Percentiles rank a stretch among this genome's conserved stretches.
phyloP scores from a whole-genome alignment of 2,797 vertebrate species.

The Synaphobranchus kaupii region DNA sequence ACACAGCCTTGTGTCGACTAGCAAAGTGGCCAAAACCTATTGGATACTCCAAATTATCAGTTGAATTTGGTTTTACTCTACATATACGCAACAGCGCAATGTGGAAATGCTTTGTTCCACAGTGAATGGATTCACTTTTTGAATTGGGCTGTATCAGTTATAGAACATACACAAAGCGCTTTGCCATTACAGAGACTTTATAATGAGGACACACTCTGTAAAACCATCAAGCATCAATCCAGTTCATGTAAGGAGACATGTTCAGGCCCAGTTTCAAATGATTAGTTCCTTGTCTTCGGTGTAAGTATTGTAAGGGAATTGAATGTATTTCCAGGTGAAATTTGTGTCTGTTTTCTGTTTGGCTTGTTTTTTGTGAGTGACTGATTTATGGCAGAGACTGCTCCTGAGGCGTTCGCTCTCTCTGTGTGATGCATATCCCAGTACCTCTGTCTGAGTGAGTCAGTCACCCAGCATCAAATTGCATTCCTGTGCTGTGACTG shows the following conservation, averaged over 20 bases:
- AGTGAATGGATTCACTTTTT: background rate
- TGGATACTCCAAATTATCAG: background rate
- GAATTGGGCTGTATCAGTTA: background rate
- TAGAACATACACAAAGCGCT: background rate
- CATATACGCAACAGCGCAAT: background rate
- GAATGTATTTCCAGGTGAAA: background rate
- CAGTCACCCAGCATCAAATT: background rate
- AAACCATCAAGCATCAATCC: background rate
- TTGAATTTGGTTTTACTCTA: background rate
- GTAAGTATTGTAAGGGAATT: background rate
- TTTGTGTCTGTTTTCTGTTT: background rate
- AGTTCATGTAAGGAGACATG: background rate
- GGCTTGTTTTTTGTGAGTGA: background rate
- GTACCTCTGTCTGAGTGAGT: background rate
- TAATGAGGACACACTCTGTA: background rate
- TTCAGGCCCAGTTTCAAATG: background rate
- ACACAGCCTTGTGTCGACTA: background rate
- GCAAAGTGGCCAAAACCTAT: background rate
- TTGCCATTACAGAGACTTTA: background rate
- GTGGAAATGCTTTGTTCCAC: background rate
- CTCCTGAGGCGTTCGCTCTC: background rate
- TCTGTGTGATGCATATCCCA: background rate
- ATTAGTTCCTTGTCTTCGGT: background rate
- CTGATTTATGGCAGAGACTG: background rate
- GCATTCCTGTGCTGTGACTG: conserved; percentile 1